A percentile compares a stretch with the other conserved stretches of the same genome.
phyloP scores from a whole-genome alignment of 2,113 vertebrate genomes.

The Hemibagrus wyckioides region DNA sequence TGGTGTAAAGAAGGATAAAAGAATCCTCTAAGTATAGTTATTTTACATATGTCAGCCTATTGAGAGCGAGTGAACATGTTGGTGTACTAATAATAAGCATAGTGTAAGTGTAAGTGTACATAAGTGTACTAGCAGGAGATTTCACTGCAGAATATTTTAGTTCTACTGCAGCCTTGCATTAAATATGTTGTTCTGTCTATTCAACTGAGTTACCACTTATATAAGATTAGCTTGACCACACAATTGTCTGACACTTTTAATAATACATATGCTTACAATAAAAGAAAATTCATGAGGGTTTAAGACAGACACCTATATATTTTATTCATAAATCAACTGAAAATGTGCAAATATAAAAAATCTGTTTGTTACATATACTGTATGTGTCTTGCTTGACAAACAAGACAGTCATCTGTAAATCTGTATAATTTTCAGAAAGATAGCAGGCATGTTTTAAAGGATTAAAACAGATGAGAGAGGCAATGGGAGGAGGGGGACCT shows the following conservation, averaged over 20 bases:
- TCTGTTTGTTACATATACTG: background rate
- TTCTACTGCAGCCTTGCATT: background rate
- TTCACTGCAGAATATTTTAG: background rate
- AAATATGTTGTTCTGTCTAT: background rate
- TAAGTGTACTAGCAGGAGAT: background rate
- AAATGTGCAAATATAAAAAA: background rate
- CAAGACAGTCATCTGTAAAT: background rate
- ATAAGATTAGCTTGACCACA: background rate
- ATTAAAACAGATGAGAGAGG: background rate
- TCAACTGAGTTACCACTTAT: background rate
- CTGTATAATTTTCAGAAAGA: background rate
- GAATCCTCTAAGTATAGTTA: background rate
- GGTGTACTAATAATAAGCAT: background rate
- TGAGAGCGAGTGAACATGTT: background rate
- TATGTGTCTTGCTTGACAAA: background rate
- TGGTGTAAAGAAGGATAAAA: background rate
- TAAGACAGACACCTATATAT: background rate
- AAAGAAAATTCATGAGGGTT: background rate
- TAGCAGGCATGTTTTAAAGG: background rate
- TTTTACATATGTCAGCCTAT: background rate
- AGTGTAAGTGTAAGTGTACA: too few relatives aligned
- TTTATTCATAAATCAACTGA: background rate
- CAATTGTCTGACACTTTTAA: background rate
- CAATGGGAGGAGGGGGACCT: background rate
- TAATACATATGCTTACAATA: background rate